These are phyloP conservation scores for Leptogaster cylindrica DNA, from an alignment of 2,888 invertebrate genomes.

Conservation along the genomic window DNA sequence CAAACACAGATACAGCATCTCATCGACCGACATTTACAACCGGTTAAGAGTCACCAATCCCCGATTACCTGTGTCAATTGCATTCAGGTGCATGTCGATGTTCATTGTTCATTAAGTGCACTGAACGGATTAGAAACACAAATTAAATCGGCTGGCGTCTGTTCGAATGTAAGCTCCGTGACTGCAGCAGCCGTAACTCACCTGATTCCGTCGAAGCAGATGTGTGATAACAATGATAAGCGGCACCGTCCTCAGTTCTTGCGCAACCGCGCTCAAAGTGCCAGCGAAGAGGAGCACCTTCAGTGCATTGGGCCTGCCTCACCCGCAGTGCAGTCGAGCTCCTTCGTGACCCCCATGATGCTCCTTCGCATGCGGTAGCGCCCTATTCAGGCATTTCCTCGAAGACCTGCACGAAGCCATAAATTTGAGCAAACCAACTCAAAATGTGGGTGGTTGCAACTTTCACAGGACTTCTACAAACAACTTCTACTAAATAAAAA, in stretches of 20 bases:
- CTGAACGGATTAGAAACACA: constrained; percentile 1
- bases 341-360: background rate
- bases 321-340: background rate
- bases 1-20: too few relatives aligned
- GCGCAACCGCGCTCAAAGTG: constrained; percentile 8
- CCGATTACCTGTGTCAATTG: constrained; percentile 11
- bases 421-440: too few relatives aligned
- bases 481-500: too few relatives aligned
- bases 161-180: constrained; percentile 11
- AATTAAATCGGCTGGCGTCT: background rate
- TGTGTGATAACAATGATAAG: constrained; percentile 34
- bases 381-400: constrained; percentile 3
- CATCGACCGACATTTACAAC: constrained; percentile 12
- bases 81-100: constrained; percentile 13
- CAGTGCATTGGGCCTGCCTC: constrained; percentile 8
- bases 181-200: constrained; percentile 29
- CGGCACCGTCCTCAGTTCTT: constrained; percentile 2
- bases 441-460: too few relatives aligned
- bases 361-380: constrained; percentile 1
- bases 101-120: background rate
- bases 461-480: too few relatives aligned
- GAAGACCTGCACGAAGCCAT: constrained; percentile 11
- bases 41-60: background rate
- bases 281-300: constrained; percentile 24
- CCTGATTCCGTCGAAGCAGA: constrained; percentile 24